These are phyloP conservation scores for Potamarius usumacintae DNA, from an alignment of 2,113 vertebrate species.

Conservation along the genomic window DNA sequence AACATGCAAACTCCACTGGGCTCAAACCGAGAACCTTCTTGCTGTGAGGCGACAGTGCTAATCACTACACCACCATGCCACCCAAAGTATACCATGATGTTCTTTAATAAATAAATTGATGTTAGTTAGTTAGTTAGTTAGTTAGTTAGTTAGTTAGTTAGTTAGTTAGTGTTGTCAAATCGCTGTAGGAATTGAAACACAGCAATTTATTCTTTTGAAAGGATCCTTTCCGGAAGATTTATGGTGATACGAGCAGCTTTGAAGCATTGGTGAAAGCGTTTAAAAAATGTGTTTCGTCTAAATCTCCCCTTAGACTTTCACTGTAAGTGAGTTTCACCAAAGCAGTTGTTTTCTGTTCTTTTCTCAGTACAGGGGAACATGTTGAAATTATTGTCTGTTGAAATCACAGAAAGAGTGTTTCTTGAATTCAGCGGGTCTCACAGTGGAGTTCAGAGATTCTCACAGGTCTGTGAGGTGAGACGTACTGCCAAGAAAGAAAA, in stretches of 20 bases:
- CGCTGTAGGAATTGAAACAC: neutral
- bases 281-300: neutral
- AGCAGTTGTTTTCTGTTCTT: neutral
- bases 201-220: neutral
- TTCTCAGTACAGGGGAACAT: neutral
- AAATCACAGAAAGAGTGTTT: neutral
- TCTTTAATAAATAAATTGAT: no score
- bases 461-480: neutral
- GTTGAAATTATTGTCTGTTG: neutral
- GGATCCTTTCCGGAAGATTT: neutral
- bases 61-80: no score
- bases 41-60: no score
- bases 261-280: neutral
- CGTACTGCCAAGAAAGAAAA: neutral
- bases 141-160: no score
- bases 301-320: neutral
- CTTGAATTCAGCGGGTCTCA: neutral
- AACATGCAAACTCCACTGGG: no score
- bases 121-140: no score
- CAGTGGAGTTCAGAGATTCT: neutral
- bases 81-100: no score
- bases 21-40: no score
- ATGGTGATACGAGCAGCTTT: neutral
- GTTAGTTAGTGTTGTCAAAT: neutral
- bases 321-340: neutral